Conservation (phyloP, 2,888 invertebrate species). For the Papilio demoleus region DNA sequence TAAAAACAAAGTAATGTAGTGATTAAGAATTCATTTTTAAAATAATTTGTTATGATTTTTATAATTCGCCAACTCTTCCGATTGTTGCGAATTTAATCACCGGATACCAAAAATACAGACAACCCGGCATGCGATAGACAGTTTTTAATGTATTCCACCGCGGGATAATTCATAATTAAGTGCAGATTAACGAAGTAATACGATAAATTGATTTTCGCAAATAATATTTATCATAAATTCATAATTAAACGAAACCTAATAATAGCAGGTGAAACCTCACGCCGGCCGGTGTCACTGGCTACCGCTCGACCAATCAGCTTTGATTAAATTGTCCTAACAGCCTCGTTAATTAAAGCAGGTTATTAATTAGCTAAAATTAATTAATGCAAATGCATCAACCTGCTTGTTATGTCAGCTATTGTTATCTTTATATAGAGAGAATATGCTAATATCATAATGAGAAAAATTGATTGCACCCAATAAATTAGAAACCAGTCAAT, state of each 20-base stretch:
- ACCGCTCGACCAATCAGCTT: conserved; percentile 60
- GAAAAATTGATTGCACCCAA: background rate
- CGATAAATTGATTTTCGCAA: conserved; percentile 20
- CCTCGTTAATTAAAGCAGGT: conserved; percentile 68
- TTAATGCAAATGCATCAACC: conserved; percentile 65
- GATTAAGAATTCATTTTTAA: too few species aligned
- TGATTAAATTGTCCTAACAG: conserved; percentile 75
- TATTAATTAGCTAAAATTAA: conserved; percentile 76
- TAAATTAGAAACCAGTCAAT: background rate
- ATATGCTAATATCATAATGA: conserved; percentile 11
- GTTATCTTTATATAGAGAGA: conserved; percentile 32
- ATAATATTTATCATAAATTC: conserved; percentile 32
- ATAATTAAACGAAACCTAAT: conserved; percentile 38
- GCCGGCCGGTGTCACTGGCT: conserved; percentile 41
- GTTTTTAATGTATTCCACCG: background rate
- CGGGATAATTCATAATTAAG: conserved; percentile 12
- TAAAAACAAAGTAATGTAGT: too few species aligned
- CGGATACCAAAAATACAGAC: background rate
- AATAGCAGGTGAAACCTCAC: conserved; percentile 36
- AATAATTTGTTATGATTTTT: too few species aligned
- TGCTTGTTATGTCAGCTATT: conserved; percentile 37
- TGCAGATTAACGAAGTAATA: conserved; percentile 13
- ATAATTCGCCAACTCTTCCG: too few species aligned
- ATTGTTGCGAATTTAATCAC: background rate
- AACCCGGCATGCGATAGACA: background rate